Percentiles rank a stretch among this genome's conserved stretches.
phyloP scores from a whole-genome alignment of 2,888 invertebrate genomes.

The Caenorhabditis becei region DNA sequence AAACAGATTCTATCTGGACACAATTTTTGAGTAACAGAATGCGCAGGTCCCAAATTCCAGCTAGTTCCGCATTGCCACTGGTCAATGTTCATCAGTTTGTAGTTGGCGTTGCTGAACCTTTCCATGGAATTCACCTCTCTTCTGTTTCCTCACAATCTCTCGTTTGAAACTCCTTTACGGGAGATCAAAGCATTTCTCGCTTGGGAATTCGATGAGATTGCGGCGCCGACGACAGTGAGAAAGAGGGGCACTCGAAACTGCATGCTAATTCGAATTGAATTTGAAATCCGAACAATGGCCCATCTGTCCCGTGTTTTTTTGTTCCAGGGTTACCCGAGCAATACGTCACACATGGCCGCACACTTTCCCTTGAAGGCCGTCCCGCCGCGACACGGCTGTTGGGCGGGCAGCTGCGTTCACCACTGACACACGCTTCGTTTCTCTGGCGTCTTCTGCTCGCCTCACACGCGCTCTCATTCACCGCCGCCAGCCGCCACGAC shows the following conservation, averaged over 20 bases:
- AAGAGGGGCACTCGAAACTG: not conserved
- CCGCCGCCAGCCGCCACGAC: not conserved
- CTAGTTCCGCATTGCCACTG: slow-evolving; percentile 22
- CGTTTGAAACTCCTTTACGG: not conserved
- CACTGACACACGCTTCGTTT: slow-evolving; percentile 18
- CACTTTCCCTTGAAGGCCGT: no score
- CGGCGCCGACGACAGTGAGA: not conserved
- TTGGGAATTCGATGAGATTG: no score
- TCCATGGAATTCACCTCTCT: not conserved
- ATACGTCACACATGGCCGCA: no score
- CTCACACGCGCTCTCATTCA: slow-evolving; percentile 12
- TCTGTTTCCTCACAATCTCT: not conserved
- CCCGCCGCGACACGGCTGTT: not conserved
- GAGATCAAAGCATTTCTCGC: no score
- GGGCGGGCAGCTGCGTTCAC: not conserved
- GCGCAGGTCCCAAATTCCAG: not conserved
- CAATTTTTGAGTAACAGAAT: not conserved
- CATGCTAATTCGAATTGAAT: not conserved
- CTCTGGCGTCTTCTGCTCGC: slow-evolving; percentile 34
- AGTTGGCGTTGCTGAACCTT: not conserved
- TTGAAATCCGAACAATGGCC: not conserved
- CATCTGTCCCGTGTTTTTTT: no score
- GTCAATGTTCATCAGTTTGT: not conserved
- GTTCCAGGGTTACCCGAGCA: no score
- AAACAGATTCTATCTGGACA: not conserved